Base-by-base conservation (phyloP, 1,140 invertebrate genomes). In the Musca domestica region DNA sequence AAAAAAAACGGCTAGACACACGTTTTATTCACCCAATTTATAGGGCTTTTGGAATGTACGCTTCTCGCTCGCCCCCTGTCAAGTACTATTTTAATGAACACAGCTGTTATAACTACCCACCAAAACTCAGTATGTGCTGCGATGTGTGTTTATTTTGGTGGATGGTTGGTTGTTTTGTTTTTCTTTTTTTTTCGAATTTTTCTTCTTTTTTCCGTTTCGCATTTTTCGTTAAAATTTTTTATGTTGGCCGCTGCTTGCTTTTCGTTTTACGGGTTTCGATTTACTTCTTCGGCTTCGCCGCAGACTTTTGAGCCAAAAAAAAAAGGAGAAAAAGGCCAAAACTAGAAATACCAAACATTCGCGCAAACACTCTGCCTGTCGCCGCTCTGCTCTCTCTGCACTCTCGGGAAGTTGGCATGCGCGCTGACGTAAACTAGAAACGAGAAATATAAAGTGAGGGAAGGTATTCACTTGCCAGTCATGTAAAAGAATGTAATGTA, bases 91-190 rank as follows among this genome's bases (percentile, higher is more conserved):
- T 9, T 9, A 41, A 10, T 41, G 10, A 41, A 41, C 34, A 41
- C 5, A 41, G 34, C 34, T 41, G 34, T 41, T 5, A 41, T 7
- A 10, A 30, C 27, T 30, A 3, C 27, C 27, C 27, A 9, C 27
- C 27, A 30, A 30, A 30, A 30, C 27, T 30, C 27, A 3, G 27
- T 30, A 9, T 30, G 27, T 30, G 27, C 9, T 41, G 34, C 12
- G 34, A 41, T 41, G 34, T 41, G 5, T 67, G 70, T 69, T 64
- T 64, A 54, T 54, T 63, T 67, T 68, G 64, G 56, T 47, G 64
- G 56, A 64, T 58, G 51, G 64, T 47, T 47, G 64, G 56, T 67
- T 67, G 68, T 56, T 63, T 67, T 70, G 61, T 67, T 54, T 20
- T 52, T 52, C 3, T 3, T 41, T 9, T 67, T 41, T 19, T 51